These are phyloP conservation scores for Corydoras maculifer DNA, from an alignment of 2,113 vertebrate genomes.

Conservation along the genomic window DNA sequence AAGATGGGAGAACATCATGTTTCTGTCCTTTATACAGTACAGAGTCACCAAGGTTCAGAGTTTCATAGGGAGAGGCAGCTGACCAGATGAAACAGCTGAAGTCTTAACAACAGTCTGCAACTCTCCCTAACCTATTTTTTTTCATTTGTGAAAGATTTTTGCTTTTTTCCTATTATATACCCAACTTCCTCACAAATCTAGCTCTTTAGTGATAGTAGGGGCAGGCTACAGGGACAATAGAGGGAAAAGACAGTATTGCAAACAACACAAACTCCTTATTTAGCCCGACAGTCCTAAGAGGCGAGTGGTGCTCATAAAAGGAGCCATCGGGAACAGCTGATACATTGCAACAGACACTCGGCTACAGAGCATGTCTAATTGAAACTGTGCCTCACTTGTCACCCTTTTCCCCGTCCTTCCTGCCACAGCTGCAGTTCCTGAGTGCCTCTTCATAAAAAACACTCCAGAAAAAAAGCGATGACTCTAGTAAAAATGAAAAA, in stretches of 20 bases:
- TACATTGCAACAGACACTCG: slow-evolving; percentile 20
- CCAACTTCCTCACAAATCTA: background rate
- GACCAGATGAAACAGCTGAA: background rate
- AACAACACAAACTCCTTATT: slow-evolving; percentile 31
- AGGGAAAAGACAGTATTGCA: background rate
- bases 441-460: background rate
- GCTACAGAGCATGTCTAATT: slow-evolving; percentile 27
- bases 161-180: background rate
- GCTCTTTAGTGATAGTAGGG: background rate
- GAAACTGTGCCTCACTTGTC: background rate
- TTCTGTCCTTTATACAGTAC: background rate
- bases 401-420: background rate
- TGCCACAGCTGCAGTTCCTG: background rate
- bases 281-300: slow-evolving; percentile 30
- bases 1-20: background rate
- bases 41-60: background rate
- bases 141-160: background rate
- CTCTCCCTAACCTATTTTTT: background rate
- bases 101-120: background rate
- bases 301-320: slow-evolving; percentile 23
- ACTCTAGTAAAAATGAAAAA: background rate
- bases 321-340: slow-evolving; percentile 35
- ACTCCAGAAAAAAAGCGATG: background rate
- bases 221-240: background rate
- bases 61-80: background rate